Evolutionary conservation across 2,888 invertebrate genomes (phyloP), one percentile per base, ranked within the genome.

Genomic region (Lasioglossum vierecki): DNA sequence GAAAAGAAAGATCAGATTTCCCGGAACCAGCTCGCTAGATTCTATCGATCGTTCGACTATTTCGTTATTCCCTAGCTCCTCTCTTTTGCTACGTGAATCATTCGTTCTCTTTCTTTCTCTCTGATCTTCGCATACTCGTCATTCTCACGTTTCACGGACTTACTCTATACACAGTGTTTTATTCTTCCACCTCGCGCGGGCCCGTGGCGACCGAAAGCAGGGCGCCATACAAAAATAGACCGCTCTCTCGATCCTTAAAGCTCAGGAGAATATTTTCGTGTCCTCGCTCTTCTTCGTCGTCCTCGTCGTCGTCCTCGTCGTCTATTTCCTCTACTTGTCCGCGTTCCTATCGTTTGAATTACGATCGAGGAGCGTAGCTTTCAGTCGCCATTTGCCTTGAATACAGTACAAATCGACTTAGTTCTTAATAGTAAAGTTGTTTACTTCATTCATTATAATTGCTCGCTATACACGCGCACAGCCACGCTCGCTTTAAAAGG

Each of bases 341-440:
- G 46, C n/a, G 57, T 30, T 35, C 30, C 1, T 41, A 18, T 35
- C 63, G 18, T n/a, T 63, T 30, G 63, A 63, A 63, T 63, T 63
- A 74, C 70, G 74, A 68, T 68, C 66, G 72, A 60, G 75, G 53
- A 75, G 79, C 83, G 77, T 53, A 70, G 70, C 89, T 84, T 85
- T 91, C 91, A 83, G 90, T 91, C 91, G 90, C 88, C 91, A 90
- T 91, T 90, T 90, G 88, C 88, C 89, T 39, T 39, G 72, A 76
- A 57, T 76, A 79, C 70, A 57, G 63, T 82, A 84, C 73, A 79
- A 87, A 85, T 73, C 73, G 75, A 73, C 63, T 81, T 87, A 79
- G 81, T 30, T 44, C 68, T 83, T 86, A 86, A 77, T 74, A 22
- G 72, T 83, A 80, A 82, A 80, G 39, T 79, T 78, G 35, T 80